Percentiles rank a stretch among this genome's conserved stretches.
Conservation (phyloP, 2,113 vertebrate genomes). For the Euleptes europaea region DNA sequence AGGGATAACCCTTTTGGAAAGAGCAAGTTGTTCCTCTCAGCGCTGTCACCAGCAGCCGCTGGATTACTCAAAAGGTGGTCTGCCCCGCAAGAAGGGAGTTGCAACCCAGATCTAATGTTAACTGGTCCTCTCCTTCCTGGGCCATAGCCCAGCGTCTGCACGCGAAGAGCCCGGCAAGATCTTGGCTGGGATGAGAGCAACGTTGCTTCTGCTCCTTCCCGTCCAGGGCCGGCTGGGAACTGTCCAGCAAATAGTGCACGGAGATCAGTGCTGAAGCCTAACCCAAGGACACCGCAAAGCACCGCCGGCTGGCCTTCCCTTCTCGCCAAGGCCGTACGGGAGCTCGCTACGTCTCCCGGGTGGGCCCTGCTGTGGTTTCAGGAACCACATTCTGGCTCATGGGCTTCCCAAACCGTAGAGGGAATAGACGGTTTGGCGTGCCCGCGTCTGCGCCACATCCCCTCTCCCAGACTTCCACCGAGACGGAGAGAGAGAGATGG, state of each 20-base stretch:
- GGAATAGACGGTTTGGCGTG: background rate
- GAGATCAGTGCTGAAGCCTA: constrained; percentile 16
- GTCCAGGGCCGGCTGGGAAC: constrained; percentile 18
- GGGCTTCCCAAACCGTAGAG: background rate
- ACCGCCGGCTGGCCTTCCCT: background rate
- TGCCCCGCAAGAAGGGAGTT: background rate
- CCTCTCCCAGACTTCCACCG: background rate
- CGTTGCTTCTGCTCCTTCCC: background rate
- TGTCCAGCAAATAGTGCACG: constrained; percentile 10
- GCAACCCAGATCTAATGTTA: no score
- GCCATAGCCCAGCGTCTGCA: background rate
- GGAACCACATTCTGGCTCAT: background rate
- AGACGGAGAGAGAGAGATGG: background rate
- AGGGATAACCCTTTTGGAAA: background rate
- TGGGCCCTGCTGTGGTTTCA: background rate
- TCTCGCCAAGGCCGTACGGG: background rate
- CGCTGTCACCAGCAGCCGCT: background rate
- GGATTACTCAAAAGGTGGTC: background rate
- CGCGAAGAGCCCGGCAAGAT: background rate
- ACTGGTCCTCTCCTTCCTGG: background rate
- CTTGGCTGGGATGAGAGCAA: background rate
- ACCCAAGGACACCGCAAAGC: background rate
- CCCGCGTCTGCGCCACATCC: background rate
- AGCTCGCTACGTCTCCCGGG: background rate
- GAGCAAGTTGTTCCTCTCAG: background rate